Base-by-base conservation (phyloP, 2,113 vertebrate species). In the Zosterops pallidus region DNA sequence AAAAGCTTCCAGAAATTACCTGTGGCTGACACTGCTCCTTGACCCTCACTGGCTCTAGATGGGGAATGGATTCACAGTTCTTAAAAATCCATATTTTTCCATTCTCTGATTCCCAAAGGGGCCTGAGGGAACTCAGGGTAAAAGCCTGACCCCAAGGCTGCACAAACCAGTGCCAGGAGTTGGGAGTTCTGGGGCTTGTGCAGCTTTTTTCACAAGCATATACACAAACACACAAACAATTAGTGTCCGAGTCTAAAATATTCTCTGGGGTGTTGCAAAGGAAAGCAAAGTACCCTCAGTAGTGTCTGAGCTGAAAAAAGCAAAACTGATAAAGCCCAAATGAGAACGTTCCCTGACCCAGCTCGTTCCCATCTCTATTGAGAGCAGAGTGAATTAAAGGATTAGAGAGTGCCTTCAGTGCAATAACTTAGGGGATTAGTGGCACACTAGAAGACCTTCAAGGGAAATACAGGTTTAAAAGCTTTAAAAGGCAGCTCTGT, bases 401-500 rank as follows among this genome's bases (percentile, higher is more conserved):
- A 95, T 96, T 96, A 96, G 12, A 35, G 88, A 96, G 83, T 39
- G 94, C 90, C 94, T 97, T 96, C 95, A 84, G 88, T 65, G 95
- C 95, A 96, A 86, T 95, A 93, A 96, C 90, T 96, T 81, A 60
- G 78, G 93, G 90, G 94, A 96, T 96, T 96, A 96, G 93, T 64
- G 79, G 92, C 90, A 94, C 83, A 67, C 84, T 80, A 80, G 93
- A 92, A 85, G 82, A 90, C 85, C 86, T 97, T 92, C 76, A 92
- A 93, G 95, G 90, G 95, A 96, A 97, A 96, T 93, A 83, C 4
- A 90, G 90, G 95, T 97, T 95, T 95, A 96, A 96, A 95, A 92
- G 93, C 95, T 95, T 90, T 97, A 97, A 97, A 96, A 96, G 88
- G 94, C 90, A 94, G 95, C 77, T 95, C 83, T 95, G 93, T 96